These are phyloP conservation scores for Centropristis striata DNA, from an alignment of 2,113 vertebrate genomes.

Conservation along the genomic window DNA sequence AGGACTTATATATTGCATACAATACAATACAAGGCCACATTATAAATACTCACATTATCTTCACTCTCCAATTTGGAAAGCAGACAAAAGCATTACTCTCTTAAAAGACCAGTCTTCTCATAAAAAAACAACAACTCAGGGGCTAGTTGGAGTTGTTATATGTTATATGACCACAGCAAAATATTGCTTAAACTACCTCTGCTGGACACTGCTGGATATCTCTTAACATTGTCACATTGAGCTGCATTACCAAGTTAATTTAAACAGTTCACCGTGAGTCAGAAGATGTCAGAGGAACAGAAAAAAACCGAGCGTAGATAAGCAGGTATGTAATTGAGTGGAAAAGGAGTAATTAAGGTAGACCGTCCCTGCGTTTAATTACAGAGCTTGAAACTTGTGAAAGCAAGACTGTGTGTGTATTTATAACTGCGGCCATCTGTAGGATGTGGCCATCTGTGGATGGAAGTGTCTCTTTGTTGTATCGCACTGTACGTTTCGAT, in stretches of 20 bases:
- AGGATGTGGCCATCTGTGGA: slow-evolving; percentile 68
- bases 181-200: slow-evolving; percentile 40
- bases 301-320: slow-evolving; percentile 7
- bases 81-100: slow-evolving; percentile 13
- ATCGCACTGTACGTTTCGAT: slow-evolving; percentile 51
- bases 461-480: slow-evolving; percentile 26
- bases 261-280: slow-evolving; percentile 8
- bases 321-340: slow-evolving; percentile 33
- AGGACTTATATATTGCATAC: no score
- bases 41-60: neutral
- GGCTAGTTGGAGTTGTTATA: slow-evolving; percentile 48
- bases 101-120: slow-evolving; percentile 17
- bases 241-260: slow-evolving; percentile 14
- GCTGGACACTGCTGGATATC: slow-evolving; percentile 23
- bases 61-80: slow-evolving; percentile 7
- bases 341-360: slow-evolving; percentile 33
- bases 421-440: slow-evolving; percentile 69
- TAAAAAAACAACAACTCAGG: neutral
- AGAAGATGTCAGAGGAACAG: neutral
- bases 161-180: slow-evolving; percentile 48
- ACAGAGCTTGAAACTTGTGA: slow-evolving; percentile 27
- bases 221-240: slow-evolving; percentile 45
- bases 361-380: slow-evolving; percentile 28
- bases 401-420: slow-evolving; percentile 49
- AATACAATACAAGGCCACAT: no score